Conservation (phyloP, 2,797 vertebrate species). For the Enteromius viviparus region DNA sequence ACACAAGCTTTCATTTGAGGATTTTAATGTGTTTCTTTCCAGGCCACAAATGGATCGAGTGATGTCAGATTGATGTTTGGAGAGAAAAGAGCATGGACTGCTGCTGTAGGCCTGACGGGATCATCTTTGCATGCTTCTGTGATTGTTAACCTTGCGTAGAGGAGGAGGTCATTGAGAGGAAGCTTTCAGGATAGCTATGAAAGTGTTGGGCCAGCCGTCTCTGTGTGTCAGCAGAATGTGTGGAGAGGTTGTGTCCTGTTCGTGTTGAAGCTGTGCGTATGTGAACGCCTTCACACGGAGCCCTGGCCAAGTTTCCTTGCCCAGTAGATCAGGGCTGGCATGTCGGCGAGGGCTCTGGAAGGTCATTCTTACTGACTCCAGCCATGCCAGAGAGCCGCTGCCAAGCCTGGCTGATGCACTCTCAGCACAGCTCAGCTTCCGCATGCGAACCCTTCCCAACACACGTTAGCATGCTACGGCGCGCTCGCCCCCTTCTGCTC, state of each 20-base stretch:
- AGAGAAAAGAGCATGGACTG: slow-evolving; percentile 4
- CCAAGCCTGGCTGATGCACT: slow-evolving; percentile 40
- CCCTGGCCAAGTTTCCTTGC: slow-evolving; percentile 48
- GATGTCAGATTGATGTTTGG: slow-evolving; percentile 63
- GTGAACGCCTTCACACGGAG: slow-evolving; percentile 29
- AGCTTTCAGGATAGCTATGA: slow-evolving; percentile 42
- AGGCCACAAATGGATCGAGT: slow-evolving; percentile 72
- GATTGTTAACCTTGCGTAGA: neutral
- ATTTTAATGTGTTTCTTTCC: slow-evolving; percentile 66
- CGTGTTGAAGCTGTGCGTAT: slow-evolving; percentile 45
- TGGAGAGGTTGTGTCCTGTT: slow-evolving; percentile 46
- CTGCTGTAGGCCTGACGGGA: neutral
- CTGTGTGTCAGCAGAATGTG: slow-evolving; percentile 53
- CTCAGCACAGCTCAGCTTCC: slow-evolving; percentile 47
- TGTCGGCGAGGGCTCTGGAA: slow-evolving; percentile 68
- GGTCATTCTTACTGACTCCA: slow-evolving; percentile 65
- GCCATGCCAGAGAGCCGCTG: slow-evolving; percentile 28
- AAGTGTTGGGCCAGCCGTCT: neutral
- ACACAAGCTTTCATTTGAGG: slow-evolving; percentile 61
- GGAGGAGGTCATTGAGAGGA: slow-evolving; percentile 12
- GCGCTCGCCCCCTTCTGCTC: neutral
- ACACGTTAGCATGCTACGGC: slow-evolving; percentile 13
- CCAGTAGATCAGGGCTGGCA: slow-evolving; percentile 64
- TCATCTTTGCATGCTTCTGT: neutral
- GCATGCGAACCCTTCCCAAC: slow-evolving; percentile 3